A percentile compares a stretch with the other conserved stretches of the same genome.
Conservation (phyloP, 2,113 vertebrate species). For the Micromys minutus region DNA sequence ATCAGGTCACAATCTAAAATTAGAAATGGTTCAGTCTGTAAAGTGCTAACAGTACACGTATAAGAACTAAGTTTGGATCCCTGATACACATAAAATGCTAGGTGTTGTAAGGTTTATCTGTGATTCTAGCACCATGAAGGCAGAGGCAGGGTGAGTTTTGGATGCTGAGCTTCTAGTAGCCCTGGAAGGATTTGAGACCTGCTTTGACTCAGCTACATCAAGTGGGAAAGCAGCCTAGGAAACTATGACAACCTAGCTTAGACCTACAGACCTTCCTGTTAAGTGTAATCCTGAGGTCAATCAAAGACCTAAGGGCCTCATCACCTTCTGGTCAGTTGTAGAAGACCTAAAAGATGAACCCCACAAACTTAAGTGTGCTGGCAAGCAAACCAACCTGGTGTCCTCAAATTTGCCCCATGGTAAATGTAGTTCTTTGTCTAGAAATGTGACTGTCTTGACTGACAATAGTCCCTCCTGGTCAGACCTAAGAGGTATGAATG, state of each 20-base stretch:
- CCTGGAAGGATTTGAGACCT: not conserved
- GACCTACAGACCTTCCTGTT: not conserved
- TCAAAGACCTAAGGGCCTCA: not conserved
- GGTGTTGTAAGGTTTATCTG: too few relatives aligned
- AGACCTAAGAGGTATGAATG: not conserved
- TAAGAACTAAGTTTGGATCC: not conserved
- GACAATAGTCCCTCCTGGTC: not conserved
- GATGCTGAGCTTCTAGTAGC: not conserved
- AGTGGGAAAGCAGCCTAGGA: not conserved
- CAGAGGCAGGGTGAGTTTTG: not conserved
- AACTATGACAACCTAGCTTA: not conserved
- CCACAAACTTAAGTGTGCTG: not conserved
- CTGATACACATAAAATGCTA: not conserved
- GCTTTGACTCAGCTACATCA: not conserved
- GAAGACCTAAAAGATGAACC: conserved; percentile 22
- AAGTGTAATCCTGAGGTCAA: not conserved
- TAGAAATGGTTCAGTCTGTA: not conserved
- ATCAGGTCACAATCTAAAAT: not conserved
- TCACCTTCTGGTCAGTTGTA: not conserved
- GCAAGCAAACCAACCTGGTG: not conserved
- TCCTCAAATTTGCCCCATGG: not conserved
- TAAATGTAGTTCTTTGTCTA: not conserved
- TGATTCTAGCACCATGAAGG: not conserved
- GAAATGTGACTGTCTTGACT: conserved; percentile 25
- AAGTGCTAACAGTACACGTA: not conserved